These are phyloP conservation scores for Erebia epiphron DNA, from an alignment of 2,888 invertebrate genomes.

Conservation along the genomic window DNA sequence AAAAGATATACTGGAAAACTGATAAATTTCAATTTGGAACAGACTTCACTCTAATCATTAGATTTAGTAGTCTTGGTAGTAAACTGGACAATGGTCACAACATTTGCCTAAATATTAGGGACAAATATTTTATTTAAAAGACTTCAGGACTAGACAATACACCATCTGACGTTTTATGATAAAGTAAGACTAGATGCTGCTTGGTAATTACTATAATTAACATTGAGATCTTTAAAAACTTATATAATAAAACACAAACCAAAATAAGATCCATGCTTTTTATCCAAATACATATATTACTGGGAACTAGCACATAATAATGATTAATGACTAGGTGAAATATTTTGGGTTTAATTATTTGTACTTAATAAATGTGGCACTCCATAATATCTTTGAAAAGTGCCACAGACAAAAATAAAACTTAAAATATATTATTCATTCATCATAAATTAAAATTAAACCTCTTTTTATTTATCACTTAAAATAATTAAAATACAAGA, in stretches of 20 bases:
- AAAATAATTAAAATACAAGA: constrained; percentile 24
- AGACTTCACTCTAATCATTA: too few species aligned
- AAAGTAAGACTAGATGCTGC: background rate
- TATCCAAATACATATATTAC: background rate
- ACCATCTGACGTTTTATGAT: background rate
- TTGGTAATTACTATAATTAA: background rate
- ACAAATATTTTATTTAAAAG: background rate
- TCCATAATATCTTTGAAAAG: background rate
- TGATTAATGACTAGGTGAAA: too few species aligned
- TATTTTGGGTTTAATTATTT: too few species aligned
- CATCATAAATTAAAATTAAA: constrained; percentile 23
- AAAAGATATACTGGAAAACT: background rate
- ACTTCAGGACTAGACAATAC: background rate
- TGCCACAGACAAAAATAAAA: constrained; percentile 4
- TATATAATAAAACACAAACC: background rate
- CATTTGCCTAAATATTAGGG: background rate
- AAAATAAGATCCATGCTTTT: background rate
- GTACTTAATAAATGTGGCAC: background rate
- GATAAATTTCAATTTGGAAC: too few species aligned
- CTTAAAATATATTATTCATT: constrained; percentile 15
- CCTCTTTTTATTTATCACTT: background rate
- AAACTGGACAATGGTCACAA: background rate
- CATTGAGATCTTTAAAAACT: constrained; percentile 6
- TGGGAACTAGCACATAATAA: too few species aligned
- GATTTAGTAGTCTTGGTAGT: too few species aligned